These are phyloP conservation scores for Muntiacus muntjak DNA, from an alignment of 2,113 vertebrate species.

Conservation along the genomic window DNA sequence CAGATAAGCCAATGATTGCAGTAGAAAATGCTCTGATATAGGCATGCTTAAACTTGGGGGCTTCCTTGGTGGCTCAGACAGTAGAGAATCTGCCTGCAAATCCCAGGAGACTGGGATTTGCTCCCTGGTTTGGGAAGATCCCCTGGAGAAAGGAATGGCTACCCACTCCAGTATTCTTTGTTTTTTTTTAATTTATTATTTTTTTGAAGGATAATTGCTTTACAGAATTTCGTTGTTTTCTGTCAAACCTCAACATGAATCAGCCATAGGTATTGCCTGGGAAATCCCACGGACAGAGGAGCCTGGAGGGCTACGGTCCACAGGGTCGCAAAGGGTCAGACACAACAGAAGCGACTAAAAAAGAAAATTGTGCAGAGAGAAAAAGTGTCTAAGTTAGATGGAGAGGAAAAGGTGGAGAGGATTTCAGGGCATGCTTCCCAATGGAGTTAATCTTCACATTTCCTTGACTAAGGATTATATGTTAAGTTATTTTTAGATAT, in stretches of 20 bases:
- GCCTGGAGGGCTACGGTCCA: background rate
- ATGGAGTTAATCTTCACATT: background rate
- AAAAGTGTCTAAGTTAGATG: background rate
- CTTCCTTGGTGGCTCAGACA: background rate
- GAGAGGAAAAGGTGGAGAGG: background rate
- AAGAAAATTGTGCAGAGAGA: background rate
- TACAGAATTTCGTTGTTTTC: background rate
- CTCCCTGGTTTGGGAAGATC: background rate
- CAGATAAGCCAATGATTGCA: background rate
- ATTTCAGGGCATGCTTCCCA: background rate
- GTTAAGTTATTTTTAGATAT: constrained; percentile 49
- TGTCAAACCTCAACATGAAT: background rate
- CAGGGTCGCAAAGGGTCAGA: background rate
- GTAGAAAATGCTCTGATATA: background rate
- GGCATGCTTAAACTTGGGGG: background rate
- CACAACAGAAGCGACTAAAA: background rate
- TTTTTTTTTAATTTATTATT: background rate
- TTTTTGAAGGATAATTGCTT: background rate
- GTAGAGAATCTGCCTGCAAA: background rate
- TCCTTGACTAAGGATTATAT: constrained; percentile 23
- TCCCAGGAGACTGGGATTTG: background rate
- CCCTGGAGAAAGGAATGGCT: background rate
- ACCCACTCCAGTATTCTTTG: background rate
- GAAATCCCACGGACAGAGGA: background rate
- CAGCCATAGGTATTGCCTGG: background rate